Evolutionary conservation across 1,140 invertebrate genomes (phyloP).

Genomic region (Nautilus pompilius): DNA sequence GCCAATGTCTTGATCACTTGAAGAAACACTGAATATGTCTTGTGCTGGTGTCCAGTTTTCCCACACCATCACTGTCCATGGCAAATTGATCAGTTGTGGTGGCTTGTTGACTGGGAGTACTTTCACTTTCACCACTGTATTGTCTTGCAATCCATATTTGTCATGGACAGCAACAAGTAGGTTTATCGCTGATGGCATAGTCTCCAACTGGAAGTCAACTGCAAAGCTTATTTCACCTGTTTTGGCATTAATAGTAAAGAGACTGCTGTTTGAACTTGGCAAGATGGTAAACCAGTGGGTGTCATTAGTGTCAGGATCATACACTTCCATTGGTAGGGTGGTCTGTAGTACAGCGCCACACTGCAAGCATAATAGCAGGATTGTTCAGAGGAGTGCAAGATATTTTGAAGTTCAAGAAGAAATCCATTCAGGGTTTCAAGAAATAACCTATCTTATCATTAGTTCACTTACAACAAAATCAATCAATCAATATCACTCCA

Average conservation of each 20-base stretch:
- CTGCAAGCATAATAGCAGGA: no score
- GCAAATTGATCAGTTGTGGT: background rate
- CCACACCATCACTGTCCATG: background rate
- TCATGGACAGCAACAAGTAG: background rate
- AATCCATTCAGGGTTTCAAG: no score
- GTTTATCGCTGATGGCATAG: background rate
- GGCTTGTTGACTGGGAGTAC: background rate
- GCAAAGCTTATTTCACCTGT: background rate
- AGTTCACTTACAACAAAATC: no score
- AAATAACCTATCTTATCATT: no score
- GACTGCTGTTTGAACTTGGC: background rate
- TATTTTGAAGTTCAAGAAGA: no score
- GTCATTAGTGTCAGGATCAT: background rate
- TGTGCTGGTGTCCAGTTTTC: background rate
- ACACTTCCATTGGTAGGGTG: background rate
- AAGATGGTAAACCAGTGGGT: background rate
- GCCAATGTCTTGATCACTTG: background rate
- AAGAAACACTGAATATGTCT: background rate
- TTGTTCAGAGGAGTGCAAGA: no score
- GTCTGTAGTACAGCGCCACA: background rate
- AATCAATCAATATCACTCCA: no score
- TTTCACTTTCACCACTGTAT: background rate
- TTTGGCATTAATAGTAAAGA: background rate
- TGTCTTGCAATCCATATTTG: background rate
- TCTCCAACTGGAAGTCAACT: background rate